phyloP scores from a whole-genome alignment of 2,113 vertebrate genomes.

The Narcine bancroftii region DNA sequence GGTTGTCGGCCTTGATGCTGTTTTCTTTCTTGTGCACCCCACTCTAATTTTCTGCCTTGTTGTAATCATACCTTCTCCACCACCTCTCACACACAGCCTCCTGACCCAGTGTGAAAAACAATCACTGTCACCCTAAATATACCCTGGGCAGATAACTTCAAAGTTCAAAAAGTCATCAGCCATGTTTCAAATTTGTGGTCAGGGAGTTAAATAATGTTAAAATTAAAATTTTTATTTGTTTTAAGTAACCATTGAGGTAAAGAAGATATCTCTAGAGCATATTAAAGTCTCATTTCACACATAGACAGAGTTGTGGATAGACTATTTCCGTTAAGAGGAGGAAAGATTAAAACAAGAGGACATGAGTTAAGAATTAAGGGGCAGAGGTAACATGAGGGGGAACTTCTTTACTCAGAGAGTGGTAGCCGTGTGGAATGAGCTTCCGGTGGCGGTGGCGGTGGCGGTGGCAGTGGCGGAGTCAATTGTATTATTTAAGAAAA shows the following conservation, averaged over 20 bases:
- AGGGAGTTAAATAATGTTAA: background rate
- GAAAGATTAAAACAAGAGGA: too few relatives aligned
- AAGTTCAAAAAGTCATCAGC: slow-evolving; percentile 1
- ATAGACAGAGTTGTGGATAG: too few relatives aligned
- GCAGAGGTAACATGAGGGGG: too few relatives aligned
- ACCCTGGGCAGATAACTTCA: background rate
- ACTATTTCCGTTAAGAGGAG: too few relatives aligned
- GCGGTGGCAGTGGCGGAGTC: too few relatives aligned
- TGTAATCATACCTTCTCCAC: slow-evolving; percentile 10
- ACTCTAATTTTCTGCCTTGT: background rate
- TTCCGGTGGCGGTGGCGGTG: too few relatives aligned
- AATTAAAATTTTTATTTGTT: background rate
- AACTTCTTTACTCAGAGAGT: too few relatives aligned
- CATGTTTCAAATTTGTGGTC: background rate
- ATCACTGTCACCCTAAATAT: background rate
- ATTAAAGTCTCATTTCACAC: background rate
- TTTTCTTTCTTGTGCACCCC: background rate
- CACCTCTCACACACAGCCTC: background rate
- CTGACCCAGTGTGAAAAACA: background rate
- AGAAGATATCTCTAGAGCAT: background rate
- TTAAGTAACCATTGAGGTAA: background rate
- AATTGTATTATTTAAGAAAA: too few relatives aligned
- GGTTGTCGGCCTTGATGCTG: background rate
- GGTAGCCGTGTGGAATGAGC: too few relatives aligned
- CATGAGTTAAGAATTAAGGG: too few relatives aligned